Percentiles rank a stretch among this genome's conserved stretches.
Conservation (phyloP, 2,113 vertebrate species). For the Castor canadensis region DNA sequence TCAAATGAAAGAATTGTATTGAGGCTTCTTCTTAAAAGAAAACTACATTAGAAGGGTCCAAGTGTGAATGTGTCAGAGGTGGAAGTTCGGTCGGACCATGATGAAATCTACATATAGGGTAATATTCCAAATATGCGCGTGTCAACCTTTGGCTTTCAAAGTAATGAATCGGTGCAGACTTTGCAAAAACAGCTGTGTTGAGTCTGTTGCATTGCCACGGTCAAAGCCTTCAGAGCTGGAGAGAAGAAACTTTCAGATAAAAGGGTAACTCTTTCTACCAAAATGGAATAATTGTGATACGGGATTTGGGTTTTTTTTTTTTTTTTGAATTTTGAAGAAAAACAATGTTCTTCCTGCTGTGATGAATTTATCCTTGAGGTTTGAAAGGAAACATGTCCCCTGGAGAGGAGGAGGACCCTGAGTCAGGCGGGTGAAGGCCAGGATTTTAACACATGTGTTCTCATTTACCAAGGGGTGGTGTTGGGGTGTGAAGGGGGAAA, state of each 20-base stretch:
- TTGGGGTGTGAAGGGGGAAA: conserved; percentile 70
- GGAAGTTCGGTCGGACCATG: neutral
- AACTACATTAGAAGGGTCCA: neutral
- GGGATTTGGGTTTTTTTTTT: neutral
- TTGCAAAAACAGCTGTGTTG: neutral
- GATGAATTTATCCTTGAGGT: conserved; percentile 73
- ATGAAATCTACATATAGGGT: neutral
- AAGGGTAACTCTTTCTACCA: conserved; percentile 13
- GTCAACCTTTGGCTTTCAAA: conserved; percentile 46
- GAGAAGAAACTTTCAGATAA: conserved; percentile 18
- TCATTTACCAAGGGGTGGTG: conserved; percentile 77
- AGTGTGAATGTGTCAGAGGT: neutral
- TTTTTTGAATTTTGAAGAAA: neutral
- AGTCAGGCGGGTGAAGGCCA: conserved; percentile 70
- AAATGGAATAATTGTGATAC: conserved; percentile 64
- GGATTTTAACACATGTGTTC: conserved; percentile 84
- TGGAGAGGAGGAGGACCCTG: conserved; percentile 37
- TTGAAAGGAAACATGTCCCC: conserved; percentile 76
- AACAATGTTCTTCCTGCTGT: conserved; percentile 31
- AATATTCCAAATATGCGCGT: neutral
- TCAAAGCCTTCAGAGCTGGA: neutral
- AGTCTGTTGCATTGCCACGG: neutral
- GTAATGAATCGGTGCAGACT: neutral
- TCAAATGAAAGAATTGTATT: neutral
- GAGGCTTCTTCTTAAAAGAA: neutral